phyloP scores from a whole-genome alignment of 2,113 vertebrate genomes.

The Oryzias woworae region DNA sequence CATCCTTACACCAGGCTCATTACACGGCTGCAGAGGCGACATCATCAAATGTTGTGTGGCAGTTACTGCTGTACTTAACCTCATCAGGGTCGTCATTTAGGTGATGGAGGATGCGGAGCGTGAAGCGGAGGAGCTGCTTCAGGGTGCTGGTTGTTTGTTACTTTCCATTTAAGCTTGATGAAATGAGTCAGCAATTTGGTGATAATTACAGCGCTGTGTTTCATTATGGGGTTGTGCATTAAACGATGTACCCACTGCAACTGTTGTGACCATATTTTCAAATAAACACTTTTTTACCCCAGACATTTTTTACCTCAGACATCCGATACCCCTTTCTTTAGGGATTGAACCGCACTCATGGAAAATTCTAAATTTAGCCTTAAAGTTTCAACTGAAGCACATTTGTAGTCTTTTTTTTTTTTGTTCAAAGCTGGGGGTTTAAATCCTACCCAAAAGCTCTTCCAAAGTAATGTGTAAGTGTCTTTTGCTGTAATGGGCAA shows the following conservation, averaged over 20 bases:
- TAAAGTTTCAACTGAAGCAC: conserved; percentile 40
- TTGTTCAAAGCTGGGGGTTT: conserved; percentile 45
- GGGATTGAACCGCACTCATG: background rate
- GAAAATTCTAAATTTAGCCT: conserved; percentile 11
- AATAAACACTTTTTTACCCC: background rate
- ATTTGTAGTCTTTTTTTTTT: conserved; percentile 32
- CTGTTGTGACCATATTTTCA: conserved; percentile 18
- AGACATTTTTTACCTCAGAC: no score
- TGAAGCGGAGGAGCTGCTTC: conserved; percentile 32
- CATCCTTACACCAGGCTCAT: conserved; percentile 79
- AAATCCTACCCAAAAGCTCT: conserved; percentile 54
- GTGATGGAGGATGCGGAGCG: conserved; percentile 50
- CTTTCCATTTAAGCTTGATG: conserved; percentile 51
- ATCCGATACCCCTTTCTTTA: background rate
- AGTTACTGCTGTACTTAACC: conserved; percentile 57
- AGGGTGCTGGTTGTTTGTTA: conserved; percentile 45
- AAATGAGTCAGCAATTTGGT: conserved; percentile 56
- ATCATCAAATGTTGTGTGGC: conserved; percentile 75
- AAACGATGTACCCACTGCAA: conserved; percentile 3
- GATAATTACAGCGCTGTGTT: conserved; percentile 41
- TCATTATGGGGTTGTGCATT: conserved; percentile 31
- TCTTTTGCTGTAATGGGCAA: conserved; percentile 72
- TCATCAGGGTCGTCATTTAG: conserved; percentile 62
- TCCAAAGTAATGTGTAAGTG: conserved; percentile 71
- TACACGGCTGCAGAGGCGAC: conserved; percentile 73